These are phyloP conservation scores for Arctopsyche grandis DNA, from an alignment of 1,140 invertebrate species.

Conservation along the genomic window DNA sequence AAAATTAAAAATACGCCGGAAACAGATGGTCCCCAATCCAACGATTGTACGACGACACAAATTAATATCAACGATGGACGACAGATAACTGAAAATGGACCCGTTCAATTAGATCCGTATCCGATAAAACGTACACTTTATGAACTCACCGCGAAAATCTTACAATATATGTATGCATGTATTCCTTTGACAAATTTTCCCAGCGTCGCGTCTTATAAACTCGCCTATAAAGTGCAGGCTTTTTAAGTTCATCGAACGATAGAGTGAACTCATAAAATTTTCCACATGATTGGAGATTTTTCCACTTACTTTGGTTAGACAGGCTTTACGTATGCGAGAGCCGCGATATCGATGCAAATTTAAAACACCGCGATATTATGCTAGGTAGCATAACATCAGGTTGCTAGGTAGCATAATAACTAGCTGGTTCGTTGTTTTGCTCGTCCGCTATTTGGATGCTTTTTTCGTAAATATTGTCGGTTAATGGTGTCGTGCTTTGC, in stretches of 20 bases:
- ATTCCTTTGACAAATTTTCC: conserved; percentile 19
- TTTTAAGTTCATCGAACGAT: conserved; percentile 44
- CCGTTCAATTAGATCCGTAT: neutral
- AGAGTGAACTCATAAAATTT: conserved; percentile 42
- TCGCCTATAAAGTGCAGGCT: conserved; percentile 43
- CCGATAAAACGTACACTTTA: neutral
- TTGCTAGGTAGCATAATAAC: too few relatives aligned
- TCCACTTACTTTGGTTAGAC: conserved; percentile 36
- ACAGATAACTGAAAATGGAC: neutral
- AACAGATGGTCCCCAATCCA: conserved; percentile 37
- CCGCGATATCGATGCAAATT: neutral
- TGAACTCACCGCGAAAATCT: neutral
- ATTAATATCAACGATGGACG: neutral
- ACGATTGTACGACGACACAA: conserved; percentile 13
- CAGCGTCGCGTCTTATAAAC: conserved; percentile 30
- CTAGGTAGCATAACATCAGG: too few relatives aligned
- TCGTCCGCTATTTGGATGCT: too few relatives aligned
- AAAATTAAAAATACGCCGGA: conserved; percentile 44
- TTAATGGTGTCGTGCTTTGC: too few relatives aligned
- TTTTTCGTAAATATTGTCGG: too few relatives aligned
- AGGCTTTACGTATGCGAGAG: conserved; percentile 5
- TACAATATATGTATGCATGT: neutral
- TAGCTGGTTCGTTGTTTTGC: too few relatives aligned
- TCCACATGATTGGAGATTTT: conserved; percentile 43
- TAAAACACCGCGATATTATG: too few relatives aligned